Conservation (phyloP, 2,888 invertebrate genomes). For the Sminthurinus aureus region DNA sequence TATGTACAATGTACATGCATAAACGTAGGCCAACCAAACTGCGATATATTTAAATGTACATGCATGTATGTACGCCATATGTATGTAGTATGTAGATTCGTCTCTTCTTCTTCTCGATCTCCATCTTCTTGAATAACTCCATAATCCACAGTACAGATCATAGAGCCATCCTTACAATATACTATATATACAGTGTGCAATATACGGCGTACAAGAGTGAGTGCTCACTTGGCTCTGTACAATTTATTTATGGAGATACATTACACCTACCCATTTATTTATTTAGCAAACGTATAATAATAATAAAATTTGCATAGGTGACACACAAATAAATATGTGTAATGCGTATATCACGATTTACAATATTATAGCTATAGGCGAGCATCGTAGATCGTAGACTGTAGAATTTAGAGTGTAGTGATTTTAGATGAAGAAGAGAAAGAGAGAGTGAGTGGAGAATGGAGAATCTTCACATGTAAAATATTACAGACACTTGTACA, state of each 20-base stretch:
- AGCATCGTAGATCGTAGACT: too few relatives aligned
- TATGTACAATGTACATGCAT: neutral
- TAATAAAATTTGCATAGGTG: neutral
- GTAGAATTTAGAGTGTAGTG: too few relatives aligned
- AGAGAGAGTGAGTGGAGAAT: neutral
- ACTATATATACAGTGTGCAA: too few relatives aligned
- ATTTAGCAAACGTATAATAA: conserved; percentile 5
- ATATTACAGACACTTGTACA: neutral
- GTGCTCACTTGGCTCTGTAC: conserved; percentile 14
- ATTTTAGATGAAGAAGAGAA: neutral
- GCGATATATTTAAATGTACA: too few relatives aligned
- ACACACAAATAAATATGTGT: neutral
- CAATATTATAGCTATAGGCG: too few relatives aligned
- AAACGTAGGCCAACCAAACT: too few relatives aligned
- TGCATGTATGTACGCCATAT: neutral
- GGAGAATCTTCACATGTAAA: neutral
- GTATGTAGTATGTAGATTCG: neutral
- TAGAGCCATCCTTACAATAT: too few relatives aligned
- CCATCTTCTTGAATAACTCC: neutral
- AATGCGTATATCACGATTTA: neutral
- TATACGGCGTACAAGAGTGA: neutral
- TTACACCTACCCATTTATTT: conserved; percentile 28
- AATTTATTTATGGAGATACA: conserved; percentile 22
- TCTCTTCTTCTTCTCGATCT: too few relatives aligned
- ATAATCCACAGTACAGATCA: neutral